Evolutionary conservation across 2,888 invertebrate species (phyloP).

Genomic region (Alentia gelatinosa): DNA sequence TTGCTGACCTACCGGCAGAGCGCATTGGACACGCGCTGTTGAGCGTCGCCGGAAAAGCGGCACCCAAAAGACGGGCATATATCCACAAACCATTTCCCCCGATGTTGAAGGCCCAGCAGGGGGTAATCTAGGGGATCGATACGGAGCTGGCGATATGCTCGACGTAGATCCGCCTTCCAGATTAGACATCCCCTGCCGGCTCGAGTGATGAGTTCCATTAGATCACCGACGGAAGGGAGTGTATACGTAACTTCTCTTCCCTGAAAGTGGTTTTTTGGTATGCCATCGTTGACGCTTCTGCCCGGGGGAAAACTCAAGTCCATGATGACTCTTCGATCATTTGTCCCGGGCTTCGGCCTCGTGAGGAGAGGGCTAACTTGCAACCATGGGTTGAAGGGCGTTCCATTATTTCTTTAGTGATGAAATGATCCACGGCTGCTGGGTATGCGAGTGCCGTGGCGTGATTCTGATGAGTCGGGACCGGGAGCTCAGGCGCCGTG

Average conservation of each 20-base stretch:
- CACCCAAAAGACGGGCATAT: not conserved
- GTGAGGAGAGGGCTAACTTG: not conserved
- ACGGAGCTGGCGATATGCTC: too few species aligned
- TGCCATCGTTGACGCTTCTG: not conserved
- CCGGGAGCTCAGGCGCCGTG: not conserved
- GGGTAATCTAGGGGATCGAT: too few species aligned
- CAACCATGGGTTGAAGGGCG: too few species aligned
- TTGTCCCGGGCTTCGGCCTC: not conserved
- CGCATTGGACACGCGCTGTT: not conserved
- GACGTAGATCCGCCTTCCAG: not conserved
- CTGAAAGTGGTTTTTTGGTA: not conserved
- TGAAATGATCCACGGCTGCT: not conserved
- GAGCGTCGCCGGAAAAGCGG: not conserved
- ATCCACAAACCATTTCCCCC: not conserved
- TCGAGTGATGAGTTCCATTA: not conserved
- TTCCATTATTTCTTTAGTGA: not conserved
- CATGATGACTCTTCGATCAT: not conserved
- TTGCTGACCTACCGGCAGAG: not conserved
- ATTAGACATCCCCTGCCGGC: not conserved
- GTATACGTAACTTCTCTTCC: not conserved
- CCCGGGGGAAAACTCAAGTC: not conserved
- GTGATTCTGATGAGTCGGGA: not conserved
- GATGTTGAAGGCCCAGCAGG: not conserved
- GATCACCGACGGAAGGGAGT: not conserved
- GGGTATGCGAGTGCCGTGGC: not conserved